phyloP scores from a whole-genome alignment of 2,113 vertebrate species.

The Lampris megalopsis region DNA sequence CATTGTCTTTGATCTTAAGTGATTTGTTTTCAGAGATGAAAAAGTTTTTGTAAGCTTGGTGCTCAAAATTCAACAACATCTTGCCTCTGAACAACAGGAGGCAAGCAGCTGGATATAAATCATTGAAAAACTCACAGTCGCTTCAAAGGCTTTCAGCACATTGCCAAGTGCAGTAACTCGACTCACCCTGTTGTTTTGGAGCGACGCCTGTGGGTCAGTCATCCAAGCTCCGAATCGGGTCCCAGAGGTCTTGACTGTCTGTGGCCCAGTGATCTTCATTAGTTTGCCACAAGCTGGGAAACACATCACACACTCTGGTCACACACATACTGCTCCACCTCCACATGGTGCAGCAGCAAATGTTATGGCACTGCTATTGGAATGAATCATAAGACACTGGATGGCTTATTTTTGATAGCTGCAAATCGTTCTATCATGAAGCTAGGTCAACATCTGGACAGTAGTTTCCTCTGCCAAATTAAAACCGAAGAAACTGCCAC shows the following conservation, averaged over 20 bases:
- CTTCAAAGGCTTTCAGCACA: slow-evolving; percentile 25
- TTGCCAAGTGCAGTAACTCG: slow-evolving; percentile 28
- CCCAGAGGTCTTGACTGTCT: slow-evolving; percentile 96
- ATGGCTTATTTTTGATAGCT: neutral
- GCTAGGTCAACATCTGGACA: neutral
- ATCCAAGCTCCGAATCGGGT: slow-evolving; percentile 99
- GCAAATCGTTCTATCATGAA: neutral
- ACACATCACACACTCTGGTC: slow-evolving; percentile 52
- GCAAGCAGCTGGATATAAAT: slow-evolving; percentile 5
- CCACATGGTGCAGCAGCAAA: slow-evolving; percentile 37
- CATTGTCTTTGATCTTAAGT: slow-evolving; percentile 26
- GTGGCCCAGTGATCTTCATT: slow-evolving; percentile 97
- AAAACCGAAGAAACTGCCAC: neutral
- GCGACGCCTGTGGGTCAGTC: slow-evolving; percentile 93
- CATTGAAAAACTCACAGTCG: slow-evolving; percentile 5
- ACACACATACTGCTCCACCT: slow-evolving; percentile 16
- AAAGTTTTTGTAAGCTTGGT: neutral
- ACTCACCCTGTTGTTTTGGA: slow-evolving; percentile 91
- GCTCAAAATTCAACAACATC: slow-evolving; percentile 3
- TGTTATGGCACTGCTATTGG: slow-evolving; percentile 47
- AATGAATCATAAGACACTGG: slow-evolving; percentile 16
- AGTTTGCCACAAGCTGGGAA: slow-evolving; percentile 93
- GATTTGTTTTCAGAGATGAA: neutral
- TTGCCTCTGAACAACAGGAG: slow-evolving; percentile 8
- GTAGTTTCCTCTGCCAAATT: neutral